A percentile compares a stretch with the other conserved stretches of the same genome.
These are phyloP conservation scores for Cosmorhoe ocellata DNA, from an alignment of 2,888 invertebrate species.

Conservation along the genomic window DNA sequence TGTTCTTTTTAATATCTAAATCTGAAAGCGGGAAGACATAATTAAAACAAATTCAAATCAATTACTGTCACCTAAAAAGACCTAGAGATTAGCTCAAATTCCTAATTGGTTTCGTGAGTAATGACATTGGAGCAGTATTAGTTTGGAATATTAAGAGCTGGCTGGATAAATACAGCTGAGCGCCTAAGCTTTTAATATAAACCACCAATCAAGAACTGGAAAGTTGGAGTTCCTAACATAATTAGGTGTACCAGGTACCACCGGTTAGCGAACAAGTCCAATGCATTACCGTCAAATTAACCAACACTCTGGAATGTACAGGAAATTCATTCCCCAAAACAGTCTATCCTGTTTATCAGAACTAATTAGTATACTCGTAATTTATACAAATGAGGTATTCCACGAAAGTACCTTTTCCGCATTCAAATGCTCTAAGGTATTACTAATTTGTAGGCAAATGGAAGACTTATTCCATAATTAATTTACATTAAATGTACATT, in stretches of 20 bases:
- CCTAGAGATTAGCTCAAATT: too few species aligned
- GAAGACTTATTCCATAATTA: too few species aligned
- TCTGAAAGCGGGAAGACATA: too few species aligned
- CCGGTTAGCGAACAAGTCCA: slow-evolving; percentile 1
- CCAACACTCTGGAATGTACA: slow-evolving; percentile 3
- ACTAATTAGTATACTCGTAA: slow-evolving; percentile 10
- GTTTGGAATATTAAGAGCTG: too few species aligned
- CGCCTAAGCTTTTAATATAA: not conserved
- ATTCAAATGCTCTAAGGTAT: not conserved
- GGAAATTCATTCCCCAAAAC: slow-evolving; percentile 9
- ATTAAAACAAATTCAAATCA: too few species aligned
- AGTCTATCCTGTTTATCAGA: slow-evolving; percentile 4
- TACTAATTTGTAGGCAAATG: slow-evolving; percentile 4
- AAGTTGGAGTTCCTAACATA: not conserved
- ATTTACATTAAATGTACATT: too few species aligned
- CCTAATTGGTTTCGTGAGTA: too few species aligned
- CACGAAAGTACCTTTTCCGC: slow-evolving; percentile 3
- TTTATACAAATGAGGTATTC: slow-evolving; percentile 11
- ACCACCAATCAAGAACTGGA: not conserved
- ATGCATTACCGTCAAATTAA: slow-evolving; percentile 8
- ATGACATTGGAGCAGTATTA: too few species aligned
- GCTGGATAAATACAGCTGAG: too few species aligned
- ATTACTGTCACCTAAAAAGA: too few species aligned
- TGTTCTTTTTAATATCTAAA: too few species aligned
- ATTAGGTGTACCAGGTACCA: not conserved